Evolutionary conservation across 2,888 invertebrate species (phyloP), one percentile per base, ranked within the genome.

Genomic region (Calliphora vomitoria): DNA sequence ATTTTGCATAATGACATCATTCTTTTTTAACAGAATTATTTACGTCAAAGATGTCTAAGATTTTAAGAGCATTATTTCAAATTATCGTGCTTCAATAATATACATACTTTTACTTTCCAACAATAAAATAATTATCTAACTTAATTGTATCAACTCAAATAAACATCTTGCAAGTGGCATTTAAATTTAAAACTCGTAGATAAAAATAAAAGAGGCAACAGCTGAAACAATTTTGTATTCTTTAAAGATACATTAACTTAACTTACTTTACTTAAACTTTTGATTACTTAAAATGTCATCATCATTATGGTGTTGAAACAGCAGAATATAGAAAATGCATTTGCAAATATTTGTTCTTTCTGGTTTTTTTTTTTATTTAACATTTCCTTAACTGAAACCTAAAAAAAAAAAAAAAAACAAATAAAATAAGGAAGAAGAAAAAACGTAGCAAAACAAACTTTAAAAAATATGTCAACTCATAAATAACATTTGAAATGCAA

Each of bases 401-500:
- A 18, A 71, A 10, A 44, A 44, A 18, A 6, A 8, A 8, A 55
- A 11, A 53, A 10, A 71, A 6, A 53, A 50, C n/a, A 8, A 71
- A 35, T 53, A 50, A 55, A 35, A 38, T n/a, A n/a, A 38, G 35
- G 35, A 58, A 72, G 15, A 35, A 71, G 18, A 18, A 76, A 60
- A 41, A 47, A 25, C 55, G 38, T 25, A 31, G n/a, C 31, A 31
- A 60, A 62, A 31, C 50, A 47, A 75, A 60, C 25, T 62, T 69
- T n/a, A 15, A 3, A 44, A 35, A 13, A 13, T 41, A 41, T 31
- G 13, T 18, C n/a, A 66, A 55, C 74, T 82, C 66, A 66, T 72
- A 74, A 74, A 81, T 74, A 82, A 31, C 20, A 82, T 82, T 82
- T 55, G 47, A 82, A 81, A 81, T 81, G 50, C 72, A 82, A 82